These are phyloP conservation scores for Macrobrachium nipponense DNA, from an alignment of 1,140 invertebrate genomes.

Conservation along the genomic window DNA sequence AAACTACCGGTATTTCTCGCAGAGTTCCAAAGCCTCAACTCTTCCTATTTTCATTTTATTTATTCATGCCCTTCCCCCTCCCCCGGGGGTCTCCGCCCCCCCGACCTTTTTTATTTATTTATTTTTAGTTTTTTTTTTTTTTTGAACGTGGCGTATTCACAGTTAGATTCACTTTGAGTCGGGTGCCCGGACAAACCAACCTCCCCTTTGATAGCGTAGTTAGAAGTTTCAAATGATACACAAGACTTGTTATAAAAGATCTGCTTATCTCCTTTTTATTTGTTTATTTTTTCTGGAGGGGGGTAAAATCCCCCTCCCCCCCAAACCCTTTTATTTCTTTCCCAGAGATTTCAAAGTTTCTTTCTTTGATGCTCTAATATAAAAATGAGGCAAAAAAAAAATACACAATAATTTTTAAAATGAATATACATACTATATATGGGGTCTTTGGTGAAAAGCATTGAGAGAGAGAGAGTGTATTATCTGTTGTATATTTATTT, in stretches of 20 bases:
- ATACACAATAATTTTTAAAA: too few species aligned
- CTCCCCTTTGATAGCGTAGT: slow-evolving; percentile 15
- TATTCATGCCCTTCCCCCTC: too few species aligned
- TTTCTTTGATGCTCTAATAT: too few species aligned
- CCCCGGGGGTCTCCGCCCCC: too few species aligned
- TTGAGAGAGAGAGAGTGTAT: background rate
- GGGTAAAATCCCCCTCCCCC: background rate
- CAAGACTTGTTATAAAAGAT: background rate
- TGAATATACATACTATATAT: too few species aligned
- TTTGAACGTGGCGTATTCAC: background rate
- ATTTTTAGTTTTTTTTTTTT: background rate
- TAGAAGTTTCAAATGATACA: slow-evolving; percentile 54
- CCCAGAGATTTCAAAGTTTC: too few species aligned
- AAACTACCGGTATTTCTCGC: too few species aligned
- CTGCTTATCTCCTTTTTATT: background rate
- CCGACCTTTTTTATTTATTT: background rate
- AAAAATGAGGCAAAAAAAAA: too few species aligned
- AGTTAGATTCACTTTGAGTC: background rate
- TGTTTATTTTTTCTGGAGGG: background rate
- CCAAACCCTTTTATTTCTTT: too few species aligned
- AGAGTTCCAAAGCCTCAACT: too few species aligned
- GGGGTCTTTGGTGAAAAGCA: too few species aligned
- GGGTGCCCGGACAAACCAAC: background rate
- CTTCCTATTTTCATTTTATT: too few species aligned
- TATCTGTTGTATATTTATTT: slow-evolving; percentile 15